Evolutionary conservation across 2,113 vertebrate species (phyloP), one percentile per base, ranked within the genome.

Genomic region (Poecile atricapillus): DNA sequence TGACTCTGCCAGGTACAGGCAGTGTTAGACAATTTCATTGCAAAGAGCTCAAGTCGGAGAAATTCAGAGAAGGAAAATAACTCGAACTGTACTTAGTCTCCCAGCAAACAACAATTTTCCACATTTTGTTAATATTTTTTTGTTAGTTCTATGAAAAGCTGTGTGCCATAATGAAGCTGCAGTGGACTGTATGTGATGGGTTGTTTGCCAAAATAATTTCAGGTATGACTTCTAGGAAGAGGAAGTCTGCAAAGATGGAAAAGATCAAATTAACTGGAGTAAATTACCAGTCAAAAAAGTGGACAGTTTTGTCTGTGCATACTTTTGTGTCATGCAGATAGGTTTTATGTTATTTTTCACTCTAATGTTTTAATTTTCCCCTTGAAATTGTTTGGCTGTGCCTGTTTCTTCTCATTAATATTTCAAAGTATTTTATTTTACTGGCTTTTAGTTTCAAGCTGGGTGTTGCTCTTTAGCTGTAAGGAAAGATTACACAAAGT

Each of bases 191-290:
- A 41, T 77, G 22, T 68, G 47, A 62, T 84, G 31, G 30, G 12
- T 88, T 78, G 20, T 87, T 92, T 95, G 79, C 44, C 60, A 87
- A 37, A 89, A 79, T 94, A 96, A 93, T 93, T 94, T 92, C n/a
- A 81, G 23, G 2, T 67, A 24, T 89, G 49, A 87, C n/a, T 90
- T 78, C 59, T 81, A 56, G 37, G 77, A 94, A 81, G 50, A 73
- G 31, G 60, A 92, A 81, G 21, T 80, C 65, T 90, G 20, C 10
- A 12, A 13, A 11, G 37, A 47, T 47, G 44, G 46, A 35, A 64
- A 93, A 87, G 9, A 60, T 8, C 6, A 69, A 70, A 69, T 44
- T 69, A 77, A 41, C 17, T 58, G 5, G 13, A 65, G 10, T 21
- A 84, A 80, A 87, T 52, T 71, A 18, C 11, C 44, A 27, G 6